Base-by-base conservation (phyloP, 2,113 vertebrate genomes). In the Prionailurus bengalensis region DNA sequence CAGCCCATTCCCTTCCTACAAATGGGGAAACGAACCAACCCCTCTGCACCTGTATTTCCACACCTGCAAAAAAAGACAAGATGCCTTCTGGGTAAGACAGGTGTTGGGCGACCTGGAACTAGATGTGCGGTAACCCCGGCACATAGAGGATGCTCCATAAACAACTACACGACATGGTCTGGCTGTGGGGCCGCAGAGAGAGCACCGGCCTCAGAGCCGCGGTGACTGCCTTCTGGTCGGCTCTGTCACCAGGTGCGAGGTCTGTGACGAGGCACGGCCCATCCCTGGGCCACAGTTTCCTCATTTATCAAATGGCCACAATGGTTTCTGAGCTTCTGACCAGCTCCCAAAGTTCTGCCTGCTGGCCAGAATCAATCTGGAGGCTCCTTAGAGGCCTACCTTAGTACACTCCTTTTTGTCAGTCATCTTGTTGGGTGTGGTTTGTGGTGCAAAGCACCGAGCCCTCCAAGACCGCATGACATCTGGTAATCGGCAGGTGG, bases 271-370 rank as follows among this genome's bases (percentile, higher is more conserved):
- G 73, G n/a, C 33, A 36, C 0, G 1, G 4, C 70, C 31, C 39
- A 23, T 7, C 17, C 74, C 14, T 5, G 66, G 36, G 17, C 58
- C 4, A 4, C 61, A 42, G 42, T 21, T 78, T 70, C 58, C 27
- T 80, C 80, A 65, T 81, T 66, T 58, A 10, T 91, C 55, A 91
- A 16, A 45, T 6, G 21, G 91, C 25, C 70, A 91, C 66, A 76
- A 80, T 53, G 65, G 90, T 45, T 91, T 83, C 89, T 73, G 94
- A 91, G 65, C 61, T 89, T 95, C 79, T 51, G 48, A 53, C 13
- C 68, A 55, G 55, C 19, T 55, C 36, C 78, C 10, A 68, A 84
- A 95, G 39, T 42, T 23, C 83, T 55, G 0, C 29, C n/a, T 39
- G 31, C 12, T 45, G 45, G 71, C 73, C 53, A 45, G 74, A 89